Evolutionary conservation across 2,797 vertebrate species (phyloP).

Genomic region (Sarcoramphus papa): DNA sequence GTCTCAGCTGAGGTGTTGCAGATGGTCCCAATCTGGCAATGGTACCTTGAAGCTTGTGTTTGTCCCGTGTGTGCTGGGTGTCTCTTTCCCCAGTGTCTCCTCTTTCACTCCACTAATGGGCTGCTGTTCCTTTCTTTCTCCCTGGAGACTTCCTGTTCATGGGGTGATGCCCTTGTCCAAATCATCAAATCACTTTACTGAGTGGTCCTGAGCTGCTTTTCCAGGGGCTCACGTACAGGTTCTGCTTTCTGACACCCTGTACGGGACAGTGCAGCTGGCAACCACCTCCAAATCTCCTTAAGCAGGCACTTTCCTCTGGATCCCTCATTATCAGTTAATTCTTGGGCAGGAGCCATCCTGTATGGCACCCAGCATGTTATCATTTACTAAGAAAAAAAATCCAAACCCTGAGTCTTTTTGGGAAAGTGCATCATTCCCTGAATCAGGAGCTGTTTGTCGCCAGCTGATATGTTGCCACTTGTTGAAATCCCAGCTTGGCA

Average conservation of each 20-base stretch:
- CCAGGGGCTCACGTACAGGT: neutral
- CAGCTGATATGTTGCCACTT: conserved; percentile 57
- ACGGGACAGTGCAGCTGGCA: neutral
- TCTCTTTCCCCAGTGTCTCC: neutral
- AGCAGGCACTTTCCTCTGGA: neutral
- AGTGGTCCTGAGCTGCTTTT: neutral
- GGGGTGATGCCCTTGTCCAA: neutral
- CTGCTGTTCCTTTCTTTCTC: neutral
- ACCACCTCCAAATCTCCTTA: neutral
- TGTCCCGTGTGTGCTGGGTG: neutral
- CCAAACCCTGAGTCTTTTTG: neutral
- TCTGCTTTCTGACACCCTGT: neutral
- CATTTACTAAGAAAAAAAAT: neutral
- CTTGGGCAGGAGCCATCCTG: neutral
- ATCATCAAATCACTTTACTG: neutral
- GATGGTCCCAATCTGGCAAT: neutral
- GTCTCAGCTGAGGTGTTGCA: neutral
- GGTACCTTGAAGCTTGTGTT: neutral
- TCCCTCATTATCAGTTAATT: neutral
- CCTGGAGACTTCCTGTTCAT: neutral
- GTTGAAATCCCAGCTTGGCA: conserved; percentile 60
- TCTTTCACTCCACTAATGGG: neutral
- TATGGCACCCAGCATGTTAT: neutral
- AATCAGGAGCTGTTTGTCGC: neutral
- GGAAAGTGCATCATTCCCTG: neutral